Conservation (phyloP, 64 coral and sea anemone species). For the Acropora tenuis region DNA sequence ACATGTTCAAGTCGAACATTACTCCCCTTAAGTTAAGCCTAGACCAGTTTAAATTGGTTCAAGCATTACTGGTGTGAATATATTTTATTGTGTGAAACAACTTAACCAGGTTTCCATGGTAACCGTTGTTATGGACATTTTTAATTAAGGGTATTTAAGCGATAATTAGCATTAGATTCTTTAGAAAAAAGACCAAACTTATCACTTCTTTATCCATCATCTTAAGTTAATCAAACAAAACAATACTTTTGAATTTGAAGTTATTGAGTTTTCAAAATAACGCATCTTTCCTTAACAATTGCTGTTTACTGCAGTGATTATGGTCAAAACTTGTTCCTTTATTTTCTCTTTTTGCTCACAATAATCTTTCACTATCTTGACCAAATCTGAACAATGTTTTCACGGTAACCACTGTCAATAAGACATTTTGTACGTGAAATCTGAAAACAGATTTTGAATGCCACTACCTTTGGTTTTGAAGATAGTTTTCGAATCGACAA, state of each 20-base stretch:
- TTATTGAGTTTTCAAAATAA: neutral
- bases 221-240: too few relatives aligned
- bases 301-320: neutral
- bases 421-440: conserved; percentile 6
- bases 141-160: neutral
- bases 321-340: neutral
- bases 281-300: neutral
- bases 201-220: neutral
- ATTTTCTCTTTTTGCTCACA: neutral
- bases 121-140: neutral
- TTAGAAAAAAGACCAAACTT: neutral
- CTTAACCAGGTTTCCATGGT: neutral
- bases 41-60: neutral
- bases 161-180: neutral
- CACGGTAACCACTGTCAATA: conserved; percentile 8
- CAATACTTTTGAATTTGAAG: neutral
- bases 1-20: neutral
- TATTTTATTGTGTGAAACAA: neutral
- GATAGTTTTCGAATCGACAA: conserved; percentile 6
- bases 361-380: neutral
- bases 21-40: neutral
- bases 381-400: neutral
- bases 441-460: conserved; percentile 4
- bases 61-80: neutral
- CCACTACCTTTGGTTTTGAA: conserved; percentile 19